Evolutionary conservation across 2,113 vertebrate species (phyloP), one percentile per base, ranked within the genome.

Genomic region (Serranochromis macrocephalus): DNA sequence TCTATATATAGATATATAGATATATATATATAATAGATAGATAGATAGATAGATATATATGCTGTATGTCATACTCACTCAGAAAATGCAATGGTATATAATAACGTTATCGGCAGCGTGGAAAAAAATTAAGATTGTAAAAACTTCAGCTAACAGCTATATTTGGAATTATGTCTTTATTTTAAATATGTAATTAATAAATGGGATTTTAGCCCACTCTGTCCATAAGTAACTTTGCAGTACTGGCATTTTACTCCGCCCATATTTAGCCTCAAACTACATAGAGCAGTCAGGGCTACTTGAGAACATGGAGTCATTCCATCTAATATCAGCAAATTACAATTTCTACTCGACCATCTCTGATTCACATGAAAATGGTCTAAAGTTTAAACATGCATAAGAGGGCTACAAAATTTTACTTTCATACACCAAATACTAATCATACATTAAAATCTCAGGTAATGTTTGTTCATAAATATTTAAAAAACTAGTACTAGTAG

Each of bases 1-100:
- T 1, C 1, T 4, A 16, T 4, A 4, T 0, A 47, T 2, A 1
- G 2, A 7, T 1, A 16, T 0, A 7, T 2, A 14, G 5, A 31
- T 31, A 31, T 6, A 24, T 24, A 24, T 3, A 3, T 21, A 21
- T 21, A 21, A 29, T 29, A 29, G 29, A 29, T 29, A 29, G 29
- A 29, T 29, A 29, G 26, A 29, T 29, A 29, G 29, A 31, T 31
- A 31, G 29, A 21, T 21, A 31, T 53, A 53, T 53, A 24, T 55
- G 4, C n/a, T 21, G 11, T 55, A 24, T 55, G 53, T 24, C 53
- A 55, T 24, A 55, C 53, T 49, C 47, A 3, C 47, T 55, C 21
- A 12, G 54, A 24, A 26, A 55, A 55, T 26, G 12, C 54, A 26
- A 21, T 54, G 51, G n/a, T 54, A 21, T 54, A 55, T 55, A 7